Evolutionary conservation across 2,113 vertebrate species (phyloP), one percentile per base, ranked within the genome.

Genomic region (Thymallus thymallus): DNA sequence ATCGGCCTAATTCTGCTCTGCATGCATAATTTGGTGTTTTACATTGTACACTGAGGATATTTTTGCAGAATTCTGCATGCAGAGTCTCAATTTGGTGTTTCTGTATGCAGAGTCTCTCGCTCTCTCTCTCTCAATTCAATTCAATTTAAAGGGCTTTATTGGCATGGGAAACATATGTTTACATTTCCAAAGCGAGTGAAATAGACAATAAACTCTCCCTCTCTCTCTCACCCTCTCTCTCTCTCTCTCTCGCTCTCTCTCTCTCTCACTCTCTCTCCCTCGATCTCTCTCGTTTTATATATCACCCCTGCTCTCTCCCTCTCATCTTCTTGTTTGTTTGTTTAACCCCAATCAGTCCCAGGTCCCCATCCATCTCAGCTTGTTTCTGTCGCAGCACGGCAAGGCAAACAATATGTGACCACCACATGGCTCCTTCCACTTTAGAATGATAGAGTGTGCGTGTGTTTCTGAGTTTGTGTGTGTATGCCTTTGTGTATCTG

Each of bases 401-500:
- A 20, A 20, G 58, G 1, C 10, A 22, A 23, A 22, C 20, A 22
- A 16, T 23, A 16, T 61, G 58, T 23, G 58, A 61, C 58, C 22
- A 61, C 58, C 7, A 23, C 58, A 9, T 22, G 20, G 58, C 6
- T n/a, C 58, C n/a, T 6, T 61, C n/a, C 58, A 61, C 58, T 61
- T 61, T 61, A 22, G 4, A 20, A 4, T 61, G 58, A 20, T 1
- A 22, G 61, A 23, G 61, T 63, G 61, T 63, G 61, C n/a, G n/a
- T 63, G 24, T 63, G 1, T 29, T n/a, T 63, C 6, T 63, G 61
- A 23, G 9, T 63, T 7, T 63, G 24, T 24, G 61, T 24, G 61
- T 24, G 24, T 20, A 6, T 22, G 56, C 65, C 35, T 81, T 89
- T 82, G 87, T 87, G 89, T 90, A 89, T 87, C n/a, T n/a, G n/a